Evolutionary conservation across 2,113 vertebrate genomes (phyloP), one percentile per base, ranked within the genome.

Genomic region (Dasyprocta punctata): DNA sequence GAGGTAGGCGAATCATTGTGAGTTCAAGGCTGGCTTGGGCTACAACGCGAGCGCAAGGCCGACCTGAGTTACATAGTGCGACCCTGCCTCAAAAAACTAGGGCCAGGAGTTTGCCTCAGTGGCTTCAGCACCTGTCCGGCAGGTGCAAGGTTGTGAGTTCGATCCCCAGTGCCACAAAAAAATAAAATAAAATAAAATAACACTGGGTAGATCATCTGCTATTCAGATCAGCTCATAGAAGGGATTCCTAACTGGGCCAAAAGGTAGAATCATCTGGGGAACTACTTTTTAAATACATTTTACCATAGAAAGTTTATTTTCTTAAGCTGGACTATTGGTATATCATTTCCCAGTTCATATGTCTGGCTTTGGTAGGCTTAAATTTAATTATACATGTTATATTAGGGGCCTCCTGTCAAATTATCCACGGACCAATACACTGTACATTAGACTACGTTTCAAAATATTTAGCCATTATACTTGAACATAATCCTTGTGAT

Each of bases 291-390:
- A 81, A 71, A 49, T 36, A 69, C 0, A 83, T 0, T 82, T 82
- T 49, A 47, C 13, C n/a, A 1, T 28, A 89, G 80, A 91, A 84
- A 61, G 78, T 75, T 87, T 52, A 92, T 24, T 86, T 92, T 75
- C 92, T 13, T 80, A 63, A 81, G 52, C 8, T 67, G 7, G 4
- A 67, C 8, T 44, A 60, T 67, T 92, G 49, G 7, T 56, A 36
- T 75, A 52, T 47, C 56, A 95, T n/a, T 94, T 89, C 16, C 30
- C 10, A 84, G 11, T 10, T 3, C 41, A 88, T 84, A 82, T 82
- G 63, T 6, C 61, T 82, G 65, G 3, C 26, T 95, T 94, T 63
- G 16, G 3, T 63, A 38, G 12, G 63, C n/a, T 87, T 94, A 49
- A 54, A 80, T 58, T 60, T 63, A 58, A 89, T 89, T 67, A 75